These are phyloP conservation scores for Riparia riparia DNA, from an alignment of 2,113 vertebrate species.

Conservation along the genomic window DNA sequence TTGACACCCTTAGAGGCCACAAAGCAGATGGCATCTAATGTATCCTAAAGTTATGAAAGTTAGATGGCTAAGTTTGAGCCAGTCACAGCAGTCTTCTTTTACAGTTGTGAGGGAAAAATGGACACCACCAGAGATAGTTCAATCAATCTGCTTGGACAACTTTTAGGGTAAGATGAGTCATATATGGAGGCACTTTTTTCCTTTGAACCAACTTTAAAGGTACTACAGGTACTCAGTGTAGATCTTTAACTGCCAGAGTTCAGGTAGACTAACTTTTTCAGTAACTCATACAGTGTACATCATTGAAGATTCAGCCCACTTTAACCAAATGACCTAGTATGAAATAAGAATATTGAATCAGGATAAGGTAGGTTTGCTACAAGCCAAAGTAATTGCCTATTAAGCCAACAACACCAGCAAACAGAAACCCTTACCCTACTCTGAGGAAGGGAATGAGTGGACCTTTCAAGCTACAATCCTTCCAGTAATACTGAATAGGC, in stretches of 20 bases:
- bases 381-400: background rate
- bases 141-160: background rate
- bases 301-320: background rate
- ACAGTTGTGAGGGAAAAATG: background rate
- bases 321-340: background rate
- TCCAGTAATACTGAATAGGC: background rate
- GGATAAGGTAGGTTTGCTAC: background rate
- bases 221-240: background rate
- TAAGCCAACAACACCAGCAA: background rate
- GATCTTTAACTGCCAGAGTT: background rate
- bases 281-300: background rate
- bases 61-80: background rate
- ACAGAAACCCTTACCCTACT: background rate
- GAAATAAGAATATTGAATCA: background rate
- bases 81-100: background rate
- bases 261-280: background rate
- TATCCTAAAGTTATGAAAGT: background rate
- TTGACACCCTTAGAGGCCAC: background rate
- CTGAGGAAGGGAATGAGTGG: background rate
- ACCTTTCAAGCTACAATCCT: background rate
- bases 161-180: background rate
- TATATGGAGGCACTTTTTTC: background rate
- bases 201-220: background rate
- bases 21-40: background rate
- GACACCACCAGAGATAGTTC: background rate